Evolutionary conservation across 2,113 vertebrate genomes (phyloP).

Genomic region (Gasterosteus aculeatus): DNA sequence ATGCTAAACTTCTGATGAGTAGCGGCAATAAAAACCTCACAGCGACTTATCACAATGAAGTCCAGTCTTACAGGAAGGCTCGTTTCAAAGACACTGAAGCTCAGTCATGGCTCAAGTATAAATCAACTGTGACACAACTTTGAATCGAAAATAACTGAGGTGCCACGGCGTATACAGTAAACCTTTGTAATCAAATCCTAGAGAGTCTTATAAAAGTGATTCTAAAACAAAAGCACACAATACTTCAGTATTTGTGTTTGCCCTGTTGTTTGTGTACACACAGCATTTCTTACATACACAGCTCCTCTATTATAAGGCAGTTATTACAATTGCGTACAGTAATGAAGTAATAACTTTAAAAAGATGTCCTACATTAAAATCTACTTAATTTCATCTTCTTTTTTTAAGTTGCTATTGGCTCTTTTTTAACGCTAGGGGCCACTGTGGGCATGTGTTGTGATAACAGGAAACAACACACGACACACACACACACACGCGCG

Average conservation of each 20-base stretch:
- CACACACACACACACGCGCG: not conserved
- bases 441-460: conserved; percentile 23
- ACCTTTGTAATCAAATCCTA: conserved; percentile 19
- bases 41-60: conserved; percentile 29
- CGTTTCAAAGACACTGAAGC: conserved; percentile 28
- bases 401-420: conserved; percentile 26
- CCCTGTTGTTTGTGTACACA: not conserved
- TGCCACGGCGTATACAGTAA: conserved; percentile 1
- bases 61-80: conserved; percentile 29
- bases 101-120: conserved; percentile 39
- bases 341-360: conserved; percentile 14
- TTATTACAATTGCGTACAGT: conserved; percentile 17
- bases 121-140: conserved; percentile 4
- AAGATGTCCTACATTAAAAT: not conserved
- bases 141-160: conserved; percentile 33
- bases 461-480: conserved; percentile 7
- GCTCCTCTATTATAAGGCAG: conserved; percentile 48
- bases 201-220: conserved; percentile 24
- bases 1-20: conserved; percentile 29
- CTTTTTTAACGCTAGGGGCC: conserved; percentile 42
- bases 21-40: conserved; percentile 20
- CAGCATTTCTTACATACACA: not conserved
- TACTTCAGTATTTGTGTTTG: conserved; percentile 8
- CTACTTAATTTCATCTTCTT: not conserved
- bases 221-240: conserved; percentile 11